Evolutionary conservation across 2,888 invertebrate species (phyloP).

Genomic region (Yponomeuta plumbellus): DNA sequence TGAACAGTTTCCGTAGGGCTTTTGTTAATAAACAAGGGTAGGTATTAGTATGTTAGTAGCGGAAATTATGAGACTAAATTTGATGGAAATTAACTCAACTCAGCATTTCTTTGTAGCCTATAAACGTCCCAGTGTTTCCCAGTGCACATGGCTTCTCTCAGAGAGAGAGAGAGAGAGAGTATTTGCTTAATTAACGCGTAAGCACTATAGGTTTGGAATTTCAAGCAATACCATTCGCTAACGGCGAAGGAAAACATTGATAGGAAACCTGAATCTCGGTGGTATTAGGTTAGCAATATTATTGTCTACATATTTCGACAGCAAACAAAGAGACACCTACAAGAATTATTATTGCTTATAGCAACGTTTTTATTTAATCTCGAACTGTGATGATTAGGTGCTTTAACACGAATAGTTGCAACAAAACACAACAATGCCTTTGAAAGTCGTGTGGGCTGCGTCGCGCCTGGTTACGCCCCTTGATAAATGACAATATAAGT

Average conservation of each 20-base stretch:
- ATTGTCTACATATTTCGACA: not conserved
- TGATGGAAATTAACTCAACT: no score
- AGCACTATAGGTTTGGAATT: no score
- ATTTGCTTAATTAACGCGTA: no score
- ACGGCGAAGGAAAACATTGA: no score
- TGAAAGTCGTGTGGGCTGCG: not conserved
- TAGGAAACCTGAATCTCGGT: no score
- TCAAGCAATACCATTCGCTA: no score
- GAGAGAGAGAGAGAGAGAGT: no score
- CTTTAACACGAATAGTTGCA: not conserved
- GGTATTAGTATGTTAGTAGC: not conserved
- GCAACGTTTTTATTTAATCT: not conserved
- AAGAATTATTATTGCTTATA: not conserved
- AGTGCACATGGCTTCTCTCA: no score
- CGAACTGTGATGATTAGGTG: not conserved
- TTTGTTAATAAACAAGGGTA: not conserved
- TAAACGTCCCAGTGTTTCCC: no score
- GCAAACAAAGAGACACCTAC: not conserved
- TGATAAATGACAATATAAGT: not conserved
- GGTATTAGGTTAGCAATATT: no score
- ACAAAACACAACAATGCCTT: not conserved
- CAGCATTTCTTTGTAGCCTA: no score
- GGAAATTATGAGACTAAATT: not conserved
- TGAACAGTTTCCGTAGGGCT: conserved; percentile 25
- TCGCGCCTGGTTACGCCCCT: not conserved